These are phyloP conservation scores for Polydrusus cervinus DNA, from an alignment of 2,888 invertebrate genomes.

Conservation along the genomic window DNA sequence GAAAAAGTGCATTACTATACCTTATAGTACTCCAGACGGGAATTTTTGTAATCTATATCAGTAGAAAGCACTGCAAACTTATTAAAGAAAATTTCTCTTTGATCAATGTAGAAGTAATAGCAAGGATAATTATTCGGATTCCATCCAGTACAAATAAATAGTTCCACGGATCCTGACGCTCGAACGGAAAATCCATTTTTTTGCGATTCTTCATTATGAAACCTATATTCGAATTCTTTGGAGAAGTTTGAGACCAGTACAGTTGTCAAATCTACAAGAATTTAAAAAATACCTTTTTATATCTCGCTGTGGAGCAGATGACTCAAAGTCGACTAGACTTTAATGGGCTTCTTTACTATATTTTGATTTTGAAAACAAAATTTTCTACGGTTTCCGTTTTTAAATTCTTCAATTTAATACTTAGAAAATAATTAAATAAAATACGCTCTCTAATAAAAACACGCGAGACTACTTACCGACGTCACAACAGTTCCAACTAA, in stretches of 20 bases:
- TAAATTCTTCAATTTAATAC: too few species aligned
- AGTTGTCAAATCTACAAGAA: conserved; percentile 64
- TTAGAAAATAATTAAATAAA: too few species aligned
- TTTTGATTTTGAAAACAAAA: too few species aligned
- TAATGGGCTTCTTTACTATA: too few species aligned
- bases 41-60: conserved; percentile 47
- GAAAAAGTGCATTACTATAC: conserved; percentile 8
- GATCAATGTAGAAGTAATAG: conserved; percentile 64
- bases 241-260: conserved; percentile 61
- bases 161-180: conserved; percentile 61
- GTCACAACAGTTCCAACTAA: too few species aligned
- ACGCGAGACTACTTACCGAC: too few species aligned
- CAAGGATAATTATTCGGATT: conserved; percentile 65
- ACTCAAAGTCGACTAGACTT: too few species aligned
- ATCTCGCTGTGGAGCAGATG: too few species aligned
- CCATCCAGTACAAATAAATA: conserved; percentile 66
- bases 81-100: conserved; percentile 60
- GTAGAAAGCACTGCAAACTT: conserved; percentile 59
- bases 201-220: conserved; percentile 61
- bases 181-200: conserved; percentile 65
- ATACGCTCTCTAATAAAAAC: too few species aligned
- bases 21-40: conserved; percentile 36
- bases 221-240: conserved; percentile 61
- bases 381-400: too few species aligned
- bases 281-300: neutral